These are phyloP conservation scores for Taenaris catops DNA, from an alignment of 2,888 invertebrate genomes.

Conservation along the genomic window DNA sequence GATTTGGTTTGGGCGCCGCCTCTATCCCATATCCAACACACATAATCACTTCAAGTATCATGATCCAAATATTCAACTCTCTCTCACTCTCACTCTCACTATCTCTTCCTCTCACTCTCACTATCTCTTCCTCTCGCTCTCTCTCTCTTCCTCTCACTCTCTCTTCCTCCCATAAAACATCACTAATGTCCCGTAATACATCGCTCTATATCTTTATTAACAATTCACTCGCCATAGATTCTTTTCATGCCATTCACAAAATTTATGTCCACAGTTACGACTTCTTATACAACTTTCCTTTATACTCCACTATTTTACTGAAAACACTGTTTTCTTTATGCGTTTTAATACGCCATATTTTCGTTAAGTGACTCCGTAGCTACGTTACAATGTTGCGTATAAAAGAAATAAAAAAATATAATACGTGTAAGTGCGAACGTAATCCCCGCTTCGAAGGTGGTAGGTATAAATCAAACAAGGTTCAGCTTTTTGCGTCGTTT, in stretches of 20 bases:
- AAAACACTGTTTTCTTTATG: constrained; percentile 77
- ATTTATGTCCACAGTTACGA: constrained; percentile 72
- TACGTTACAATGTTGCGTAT: constrained; percentile 67
- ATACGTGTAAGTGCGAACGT: constrained; percentile 50
- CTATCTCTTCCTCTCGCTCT: no score
- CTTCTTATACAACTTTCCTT: constrained; percentile 66
- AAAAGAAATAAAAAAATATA: constrained; percentile 57
- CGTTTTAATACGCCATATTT: constrained; percentile 73
- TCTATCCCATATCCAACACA: no score
- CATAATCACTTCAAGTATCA: no score
- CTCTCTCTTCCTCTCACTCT: no score
- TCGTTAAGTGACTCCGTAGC: constrained; percentile 62
- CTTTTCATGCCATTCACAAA: constrained; percentile 65
- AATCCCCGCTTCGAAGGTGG: constrained; percentile 52
- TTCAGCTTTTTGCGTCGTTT: constrained; percentile 50
- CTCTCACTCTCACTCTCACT: no score
- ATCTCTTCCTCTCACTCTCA: no score
- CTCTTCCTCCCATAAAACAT: constrained; percentile 60
- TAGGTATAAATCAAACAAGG: constrained; percentile 66
- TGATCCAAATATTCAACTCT: no score
- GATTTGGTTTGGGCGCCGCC: no score
- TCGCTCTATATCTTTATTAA: constrained; percentile 77
- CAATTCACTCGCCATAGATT: constrained; percentile 70
- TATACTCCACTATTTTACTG: constrained; percentile 70
- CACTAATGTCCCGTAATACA: constrained; percentile 73